Evolutionary conservation across 2,888 invertebrate genomes (phyloP), one percentile per base, ranked within the genome.

Genomic region (Disparrhopalites patrizii): DNA sequence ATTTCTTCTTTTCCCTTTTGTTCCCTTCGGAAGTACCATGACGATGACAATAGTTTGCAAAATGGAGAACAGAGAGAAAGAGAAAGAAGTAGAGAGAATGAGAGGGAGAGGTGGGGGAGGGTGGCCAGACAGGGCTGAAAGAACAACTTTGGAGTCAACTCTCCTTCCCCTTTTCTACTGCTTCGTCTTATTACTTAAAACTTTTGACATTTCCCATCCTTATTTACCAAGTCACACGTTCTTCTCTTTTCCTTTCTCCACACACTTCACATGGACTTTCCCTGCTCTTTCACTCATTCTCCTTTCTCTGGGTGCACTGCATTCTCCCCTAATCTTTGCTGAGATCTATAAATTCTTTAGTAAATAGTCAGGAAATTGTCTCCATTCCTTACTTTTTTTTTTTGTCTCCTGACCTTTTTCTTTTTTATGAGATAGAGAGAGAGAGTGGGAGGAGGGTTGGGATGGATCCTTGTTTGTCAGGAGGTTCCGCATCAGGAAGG

Each of bases 181-280:
- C 31, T 28, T 30, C 30, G 27, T 28, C 57, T 57, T 25, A 57
- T 38, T 38, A 38, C 38, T 57, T 38, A 38, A 38, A 57, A 40
- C 27, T 57, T 57, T 25, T 57, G 36, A 38, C 38, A 38, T 38
- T 25, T 52, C 27, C 23, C 27, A 57, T 57, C 27, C 38, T 38
- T 38, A 38, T 38, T 38, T 36, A 56, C 36, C 33, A 8, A 56
- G 57, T 57, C 57, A 57, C 57, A 57, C 57, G 23, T 38, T 23
- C 56, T 36, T 56, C 27, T n/a, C 50, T 50, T 18, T 18, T 20
- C 18, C 20, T 52, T 52, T 52, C 27, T 25, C 52, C 52, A 5
- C 28, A 28, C 28, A 28, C 28, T 40, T 40, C 3, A 10, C 4
- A 7, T 40, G n/a, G n/a, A n/a, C n/a, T n/a, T n/a, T n/a, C n/a